A percentile compares a stretch with the other conserved stretches of the same genome.
Conservation (phyloP, 2,113 vertebrate species). For the Potamarius usumacintae region DNA sequence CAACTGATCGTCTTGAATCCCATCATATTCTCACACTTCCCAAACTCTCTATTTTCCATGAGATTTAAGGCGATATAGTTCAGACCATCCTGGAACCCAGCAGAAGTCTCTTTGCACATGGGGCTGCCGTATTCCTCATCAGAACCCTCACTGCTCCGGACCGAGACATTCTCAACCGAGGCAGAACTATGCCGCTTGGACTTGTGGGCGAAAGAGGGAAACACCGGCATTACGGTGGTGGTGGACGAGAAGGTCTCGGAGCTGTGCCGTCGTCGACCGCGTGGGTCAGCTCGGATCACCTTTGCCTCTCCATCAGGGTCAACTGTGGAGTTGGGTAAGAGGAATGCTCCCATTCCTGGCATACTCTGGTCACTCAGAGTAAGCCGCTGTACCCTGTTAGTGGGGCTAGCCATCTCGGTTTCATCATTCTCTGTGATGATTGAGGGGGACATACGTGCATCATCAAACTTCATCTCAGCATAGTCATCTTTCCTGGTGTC, state of each 20-base stretch:
- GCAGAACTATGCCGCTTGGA: conserved; percentile 91
- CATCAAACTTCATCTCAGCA: conserved; percentile 86
- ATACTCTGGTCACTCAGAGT: conserved; percentile 74
- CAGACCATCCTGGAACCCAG: conserved; percentile 92
- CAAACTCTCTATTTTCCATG: conserved; percentile 77
- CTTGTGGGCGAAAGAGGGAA: conserved; percentile 91
- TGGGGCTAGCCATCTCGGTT: conserved; percentile 74
- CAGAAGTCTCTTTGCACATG: conserved; percentile 90
- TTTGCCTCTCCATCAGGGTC: conserved; percentile 91
- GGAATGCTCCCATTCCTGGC: conserved; percentile 78
- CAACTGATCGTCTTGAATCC: conserved; percentile 73
- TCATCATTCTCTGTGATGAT: conserved; percentile 73
- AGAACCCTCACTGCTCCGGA: conserved; percentile 79
- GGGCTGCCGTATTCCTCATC: conserved; percentile 75
- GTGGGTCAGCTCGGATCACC: conserved; percentile 91
- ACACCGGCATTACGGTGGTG: conserved; percentile 93
- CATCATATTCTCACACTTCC: conserved; percentile 68
- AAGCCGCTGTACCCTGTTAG: conserved; percentile 79
- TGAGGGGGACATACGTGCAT: conserved; percentile 71
- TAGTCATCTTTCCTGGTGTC: conserved; percentile 77
- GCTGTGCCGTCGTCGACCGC: conserved; percentile 92
- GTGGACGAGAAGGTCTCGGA: conserved; percentile 97
- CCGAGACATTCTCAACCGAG: conserved; percentile 93
- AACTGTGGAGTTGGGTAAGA: conserved; percentile 70
- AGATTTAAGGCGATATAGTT: conserved; percentile 95